Evolutionary conservation across 2,797 vertebrate species (phyloP).

Genomic region (Thunnus albacares): DNA sequence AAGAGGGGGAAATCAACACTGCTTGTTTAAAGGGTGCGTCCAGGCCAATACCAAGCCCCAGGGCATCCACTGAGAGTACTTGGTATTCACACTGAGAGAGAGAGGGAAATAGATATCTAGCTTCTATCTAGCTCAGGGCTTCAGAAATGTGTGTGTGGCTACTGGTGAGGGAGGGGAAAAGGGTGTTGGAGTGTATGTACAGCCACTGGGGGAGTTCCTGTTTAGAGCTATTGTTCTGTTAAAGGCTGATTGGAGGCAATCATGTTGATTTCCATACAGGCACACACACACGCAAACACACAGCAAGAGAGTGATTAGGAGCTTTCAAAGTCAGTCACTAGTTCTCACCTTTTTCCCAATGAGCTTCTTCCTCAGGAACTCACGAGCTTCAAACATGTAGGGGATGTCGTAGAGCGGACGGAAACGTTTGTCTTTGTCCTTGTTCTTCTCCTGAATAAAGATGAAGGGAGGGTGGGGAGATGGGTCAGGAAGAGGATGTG

Average conservation of each 20-base stretch:
- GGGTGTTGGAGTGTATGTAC: background rate
- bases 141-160: constrained; percentile 47
- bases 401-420: constrained; percentile 98
- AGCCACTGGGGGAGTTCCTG: constrained; percentile 20
- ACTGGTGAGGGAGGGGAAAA: background rate
- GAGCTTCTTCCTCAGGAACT: constrained; percentile 98
- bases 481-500: background rate
- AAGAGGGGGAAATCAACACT: constrained; percentile 74
- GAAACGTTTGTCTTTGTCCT: constrained; percentile 98
- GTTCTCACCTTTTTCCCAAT: constrained; percentile 95
- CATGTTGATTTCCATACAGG: constrained; percentile 30
- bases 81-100: constrained; percentile 63
- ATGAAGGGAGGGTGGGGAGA: background rate
- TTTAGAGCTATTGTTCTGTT: constrained; percentile 42
- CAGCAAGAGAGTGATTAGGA: background rate
- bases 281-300: too few relatives aligned
- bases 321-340: background rate
- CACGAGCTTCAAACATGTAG: constrained; percentile 99
- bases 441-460: constrained; percentile 86
- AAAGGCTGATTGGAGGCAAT: constrained; percentile 45
- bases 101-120: constrained; percentile 43
- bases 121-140: constrained; percentile 40
- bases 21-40: constrained; percentile 77
- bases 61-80: constrained; percentile 61
- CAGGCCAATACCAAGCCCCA: constrained; percentile 61